Base-by-base conservation (phyloP, 2,113 vertebrate species). In the Spermophilus dauricus region DNA sequence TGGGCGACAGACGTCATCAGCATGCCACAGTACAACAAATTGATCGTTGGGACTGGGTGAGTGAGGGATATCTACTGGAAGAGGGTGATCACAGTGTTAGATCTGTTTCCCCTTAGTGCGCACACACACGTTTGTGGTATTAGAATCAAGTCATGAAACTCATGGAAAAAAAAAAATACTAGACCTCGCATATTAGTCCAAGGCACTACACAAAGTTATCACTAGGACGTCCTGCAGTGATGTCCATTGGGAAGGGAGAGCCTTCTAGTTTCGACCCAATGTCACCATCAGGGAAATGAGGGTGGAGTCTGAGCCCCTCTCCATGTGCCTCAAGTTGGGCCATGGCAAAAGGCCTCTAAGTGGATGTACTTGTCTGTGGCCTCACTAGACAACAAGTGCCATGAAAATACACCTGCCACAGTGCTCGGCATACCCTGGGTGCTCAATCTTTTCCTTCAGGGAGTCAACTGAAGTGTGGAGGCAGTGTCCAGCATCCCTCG, bases 31-130 rank as follows among this genome's bases (percentile, higher is more conserved):
- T 97, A 98, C 93, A 99, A 98, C 97, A 99, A 98, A 88, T 86
- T 99, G 72, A 98, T 99, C 45, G 86, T 99, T n/a, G 98, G 90
- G 96, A 99, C 98, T 8, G 98, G 97, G 84, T 98, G 97, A 96
- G 85, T 81, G 37, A 0, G 1, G 4, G 22, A 14, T 17, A 75
- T 73, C 56, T 8, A 1, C 26, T 0, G 2, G 20, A 85, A 91
- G 10, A 12, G 26, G 90, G 34, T 6, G 63, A 13, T 45, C 2
- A 0, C 1, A 24, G n/a, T 63, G n/a, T 83, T 16, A 4, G 56
- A 63, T 34, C 22, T 8, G 10, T 75, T 34, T 58, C 80, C n/a
- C 56, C 28, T 75, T 37, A 48, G 34, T 61, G 61, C 86, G 48
- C 63, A 65, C 7, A 24, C 11, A 37, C 22, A 34, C 9, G 1